A percentile compares a stretch with the other conserved stretches of the same genome.
These are phyloP conservation scores for Drosophila parabipectinata DNA, from an alignment of 1,140 invertebrate species.

Conservation along the genomic window DNA sequence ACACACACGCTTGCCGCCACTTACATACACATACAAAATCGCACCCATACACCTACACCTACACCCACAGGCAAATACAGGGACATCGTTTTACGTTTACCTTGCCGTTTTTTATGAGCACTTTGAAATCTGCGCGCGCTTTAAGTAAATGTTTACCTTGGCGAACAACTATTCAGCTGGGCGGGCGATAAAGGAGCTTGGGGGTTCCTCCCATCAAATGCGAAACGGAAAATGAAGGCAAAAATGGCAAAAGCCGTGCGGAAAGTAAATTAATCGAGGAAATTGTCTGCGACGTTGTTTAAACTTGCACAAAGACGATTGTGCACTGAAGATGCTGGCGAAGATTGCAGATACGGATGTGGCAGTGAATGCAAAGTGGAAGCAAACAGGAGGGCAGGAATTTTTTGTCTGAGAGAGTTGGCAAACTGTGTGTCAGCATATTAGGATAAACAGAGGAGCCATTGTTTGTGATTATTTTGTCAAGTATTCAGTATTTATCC, in stretches of 20 bases:
- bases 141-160: conserved; percentile 79
- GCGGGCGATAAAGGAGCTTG: not conserved
- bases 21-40: conserved; percentile 26
- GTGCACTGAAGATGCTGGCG: conserved; percentile 30
- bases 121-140: conserved; percentile 75
- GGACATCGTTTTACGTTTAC: conserved; percentile 37
- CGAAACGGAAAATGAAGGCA: conserved; percentile 72
- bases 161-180: conserved; percentile 58
- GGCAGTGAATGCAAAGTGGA: conserved; percentile 38
- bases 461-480: conserved; percentile 30
- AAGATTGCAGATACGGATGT: conserved; percentile 24
- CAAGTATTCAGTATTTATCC: conserved; percentile 26
- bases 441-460: conserved; percentile 52
- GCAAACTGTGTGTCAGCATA: conserved; percentile 73
- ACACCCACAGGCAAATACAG: conserved; percentile 10
- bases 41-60: conserved; percentile 10
- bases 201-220: conserved; percentile 43
- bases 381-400: conserved; percentile 56
- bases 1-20: conserved; percentile 31
- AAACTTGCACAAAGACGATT: conserved; percentile 73
- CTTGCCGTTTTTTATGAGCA: conserved; percentile 73
- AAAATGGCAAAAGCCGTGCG: conserved; percentile 71
- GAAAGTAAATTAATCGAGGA: conserved; percentile 82
- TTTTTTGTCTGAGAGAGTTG: conserved; percentile 55
- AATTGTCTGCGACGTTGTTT: conserved; percentile 79